Evolutionary conservation across 1,140 invertebrate species (phyloP), one percentile per base, ranked within the genome.

Genomic region (Lordiphosa collinella): DNA sequence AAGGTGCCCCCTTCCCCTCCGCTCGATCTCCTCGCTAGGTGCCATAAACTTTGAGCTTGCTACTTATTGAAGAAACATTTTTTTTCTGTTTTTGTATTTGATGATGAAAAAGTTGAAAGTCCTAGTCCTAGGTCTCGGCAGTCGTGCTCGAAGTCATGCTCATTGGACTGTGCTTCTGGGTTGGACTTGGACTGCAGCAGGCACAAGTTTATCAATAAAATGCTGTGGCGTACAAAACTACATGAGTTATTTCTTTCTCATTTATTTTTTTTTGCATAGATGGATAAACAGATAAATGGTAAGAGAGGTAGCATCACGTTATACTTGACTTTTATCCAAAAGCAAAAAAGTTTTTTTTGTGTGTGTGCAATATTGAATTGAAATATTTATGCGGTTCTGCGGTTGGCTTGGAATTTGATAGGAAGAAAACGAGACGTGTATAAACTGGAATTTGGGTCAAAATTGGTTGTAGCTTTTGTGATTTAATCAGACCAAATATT

Each of bases 191-290:
- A 34, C 25, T 29, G 49, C 32, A 3, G 22, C 13, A 54, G 35
- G 47, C 58, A 64, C 53, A 82, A 80, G 76, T 80, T 80, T 80
- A 80, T 80, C 76, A 80, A 80, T 82, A 80, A 80, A 80, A 80
- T 71, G 61, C 76, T 80, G 71, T 80, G 76, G 63, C 67, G 67
- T 50, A 67, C 63, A 62, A 71, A 62, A 67, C 60, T 76, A 82
- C 76, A 80, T 61, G 78, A 82, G 76, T 84, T 80, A 82, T 80
- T 80, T 76, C 76, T 75, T 34, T 9, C 12, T 47, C 14, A 4
- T 48, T 14, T 47, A 10, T 14, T 35, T 48, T 34, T 35, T 34
- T 82, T 66, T 76, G 76, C 76, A 84, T 71, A 71, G 76, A 62
- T 60, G 71, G 57, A 68, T 68, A 67, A 68, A 38, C 54, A 59